These are phyloP conservation scores for Progne subis DNA, from an alignment of 2,113 vertebrate species.

Conservation along the genomic window DNA sequence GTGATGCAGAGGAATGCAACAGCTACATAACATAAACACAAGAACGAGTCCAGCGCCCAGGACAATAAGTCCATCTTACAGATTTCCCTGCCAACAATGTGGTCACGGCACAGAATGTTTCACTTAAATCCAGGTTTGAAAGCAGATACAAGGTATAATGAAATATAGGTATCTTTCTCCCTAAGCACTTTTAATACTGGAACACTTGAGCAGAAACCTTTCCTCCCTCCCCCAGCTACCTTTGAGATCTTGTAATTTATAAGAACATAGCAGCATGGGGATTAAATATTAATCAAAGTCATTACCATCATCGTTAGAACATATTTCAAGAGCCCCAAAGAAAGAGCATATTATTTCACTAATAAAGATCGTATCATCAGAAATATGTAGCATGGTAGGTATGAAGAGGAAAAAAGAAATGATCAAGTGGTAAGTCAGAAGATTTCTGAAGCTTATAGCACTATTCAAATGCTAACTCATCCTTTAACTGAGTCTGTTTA, in stretches of 20 bases:
- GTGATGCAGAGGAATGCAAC: neutral
- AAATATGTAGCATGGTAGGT: neutral
- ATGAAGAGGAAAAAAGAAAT: neutral
- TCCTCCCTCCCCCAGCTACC: neutral
- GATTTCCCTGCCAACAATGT: neutral
- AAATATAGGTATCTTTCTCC: neutral
- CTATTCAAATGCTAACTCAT: neutral
- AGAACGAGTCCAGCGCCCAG: neutral
- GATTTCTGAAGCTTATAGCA: neutral
- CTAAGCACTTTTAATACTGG: neutral
- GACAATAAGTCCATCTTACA: neutral
- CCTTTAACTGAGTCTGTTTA: neutral
- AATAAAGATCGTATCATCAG: conserved; percentile 39
- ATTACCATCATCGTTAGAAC: conserved; percentile 29
- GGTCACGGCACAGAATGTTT: neutral
- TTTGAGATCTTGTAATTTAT: conserved; percentile 40
- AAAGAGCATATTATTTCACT: conserved; percentile 40
- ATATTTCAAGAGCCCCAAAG: conserved; percentile 51
- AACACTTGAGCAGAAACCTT: conserved; percentile 4
- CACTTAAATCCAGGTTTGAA: neutral
- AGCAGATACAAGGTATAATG: neutral
- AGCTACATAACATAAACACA: neutral
- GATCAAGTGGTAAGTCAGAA: conserved; percentile 10
- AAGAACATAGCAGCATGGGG: conserved; percentile 22
- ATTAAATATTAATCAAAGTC: conserved; percentile 69